Conservation (phyloP, 2,797 vertebrate species). For the Scolopax bukidnonensis region DNA sequence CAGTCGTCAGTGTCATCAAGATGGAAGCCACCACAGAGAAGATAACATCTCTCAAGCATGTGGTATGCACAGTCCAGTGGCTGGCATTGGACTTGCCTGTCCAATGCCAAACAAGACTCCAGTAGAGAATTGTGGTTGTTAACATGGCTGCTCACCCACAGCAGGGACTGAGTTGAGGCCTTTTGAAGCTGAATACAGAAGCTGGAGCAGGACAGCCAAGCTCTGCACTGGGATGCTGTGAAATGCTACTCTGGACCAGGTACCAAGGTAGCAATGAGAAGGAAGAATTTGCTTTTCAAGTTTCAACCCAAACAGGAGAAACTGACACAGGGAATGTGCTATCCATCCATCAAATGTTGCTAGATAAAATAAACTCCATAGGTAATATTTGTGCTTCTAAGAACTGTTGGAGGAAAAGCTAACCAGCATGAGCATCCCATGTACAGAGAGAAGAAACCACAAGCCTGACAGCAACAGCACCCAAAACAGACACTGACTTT, state of each 20-base stretch:
- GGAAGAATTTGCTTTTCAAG: background rate
- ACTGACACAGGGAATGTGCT: background rate
- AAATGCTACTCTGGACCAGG: background rate
- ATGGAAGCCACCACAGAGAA: background rate
- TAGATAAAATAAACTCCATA: background rate
- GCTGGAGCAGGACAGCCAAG: background rate
- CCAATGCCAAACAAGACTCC: background rate
- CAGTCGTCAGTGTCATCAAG: background rate
- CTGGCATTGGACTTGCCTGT: background rate
- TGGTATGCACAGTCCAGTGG: background rate
- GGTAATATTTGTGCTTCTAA: background rate
- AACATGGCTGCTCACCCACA: background rate
- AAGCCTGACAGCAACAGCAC: background rate
- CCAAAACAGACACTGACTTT: background rate
- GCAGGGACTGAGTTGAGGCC: background rate
- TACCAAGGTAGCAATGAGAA: background rate
- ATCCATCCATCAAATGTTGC: background rate
- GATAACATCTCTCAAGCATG: background rate
- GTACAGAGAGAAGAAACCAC: background rate
- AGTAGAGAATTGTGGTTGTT: background rate
- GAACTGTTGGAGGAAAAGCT: background rate
- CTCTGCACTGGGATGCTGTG: background rate
- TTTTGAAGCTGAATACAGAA: background rate
- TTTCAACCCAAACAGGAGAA: background rate
- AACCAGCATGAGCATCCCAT: background rate